A percentile compares a stretch with the other conserved stretches of the same genome.
phyloP scores from a whole-genome alignment of 2,113 vertebrate genomes.

The Ciconia maguari region DNA sequence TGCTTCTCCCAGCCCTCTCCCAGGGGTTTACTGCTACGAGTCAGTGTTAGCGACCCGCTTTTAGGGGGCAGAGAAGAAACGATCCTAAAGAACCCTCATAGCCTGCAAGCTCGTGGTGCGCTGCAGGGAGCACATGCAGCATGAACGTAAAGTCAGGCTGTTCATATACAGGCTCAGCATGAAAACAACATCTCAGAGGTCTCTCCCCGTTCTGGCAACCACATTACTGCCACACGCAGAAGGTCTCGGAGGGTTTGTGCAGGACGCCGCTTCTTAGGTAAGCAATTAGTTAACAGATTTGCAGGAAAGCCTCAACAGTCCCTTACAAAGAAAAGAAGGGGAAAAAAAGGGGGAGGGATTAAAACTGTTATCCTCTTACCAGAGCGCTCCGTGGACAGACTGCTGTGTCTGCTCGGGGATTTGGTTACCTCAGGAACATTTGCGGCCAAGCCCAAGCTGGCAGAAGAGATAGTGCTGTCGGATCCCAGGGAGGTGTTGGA shows the following conservation, averaged over 20 bases:
- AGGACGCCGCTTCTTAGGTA: neutral
- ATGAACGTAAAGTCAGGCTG: fast-evolving
- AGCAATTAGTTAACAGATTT: neutral
- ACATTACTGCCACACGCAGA: fast-evolving
- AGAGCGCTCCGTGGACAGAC: conserved; percentile 84
- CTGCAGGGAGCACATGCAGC: neutral
- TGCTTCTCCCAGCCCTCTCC: neutral
- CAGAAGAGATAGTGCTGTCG: conserved; percentile 91
- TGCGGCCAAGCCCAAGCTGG: conserved; percentile 81
- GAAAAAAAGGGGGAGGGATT: neutral
- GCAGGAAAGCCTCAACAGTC: neutral
- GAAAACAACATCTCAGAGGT: neutral
- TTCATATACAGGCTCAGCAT: fast-evolving
- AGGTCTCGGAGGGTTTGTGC: fast-evolving
- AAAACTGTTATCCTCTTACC: conserved; percentile 72
- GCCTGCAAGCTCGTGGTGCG: fast-evolving
- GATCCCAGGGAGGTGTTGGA: conserved; percentile 94
- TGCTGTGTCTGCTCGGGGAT: conserved; percentile 85
- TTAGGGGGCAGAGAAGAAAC: neutral
- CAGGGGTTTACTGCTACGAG: neutral
- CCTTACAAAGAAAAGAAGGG: neutral
- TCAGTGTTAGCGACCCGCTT: fast-evolving
- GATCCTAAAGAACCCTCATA: neutral
- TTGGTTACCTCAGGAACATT: conserved; percentile 76
- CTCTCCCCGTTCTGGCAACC: fast-evolving